phyloP scores from a whole-genome alignment of 2,113 vertebrate genomes.

The Sylvia atricapilla region DNA sequence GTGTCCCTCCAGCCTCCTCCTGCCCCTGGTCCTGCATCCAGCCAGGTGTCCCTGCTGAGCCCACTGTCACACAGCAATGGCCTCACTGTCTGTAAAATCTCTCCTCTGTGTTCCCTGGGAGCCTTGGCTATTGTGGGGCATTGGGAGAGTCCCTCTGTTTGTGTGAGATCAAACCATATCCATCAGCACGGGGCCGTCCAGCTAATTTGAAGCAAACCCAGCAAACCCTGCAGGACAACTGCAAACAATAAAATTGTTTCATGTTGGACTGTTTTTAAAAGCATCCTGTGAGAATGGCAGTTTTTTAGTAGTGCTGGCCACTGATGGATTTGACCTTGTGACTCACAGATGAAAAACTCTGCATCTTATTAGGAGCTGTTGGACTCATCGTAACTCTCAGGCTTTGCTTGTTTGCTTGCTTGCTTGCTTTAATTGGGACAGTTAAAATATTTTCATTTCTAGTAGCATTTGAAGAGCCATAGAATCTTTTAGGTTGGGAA shows the following conservation, averaged over 20 bases:
- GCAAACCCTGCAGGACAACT: background rate
- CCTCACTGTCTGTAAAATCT: background rate
- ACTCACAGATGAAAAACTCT: background rate
- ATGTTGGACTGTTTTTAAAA: background rate
- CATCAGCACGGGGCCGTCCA: background rate
- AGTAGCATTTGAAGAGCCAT: background rate
- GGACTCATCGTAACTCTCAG: background rate
- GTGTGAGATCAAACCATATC: background rate
- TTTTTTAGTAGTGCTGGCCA: background rate
- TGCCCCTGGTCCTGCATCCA: fast-evolving
- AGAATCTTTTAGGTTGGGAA: background rate
- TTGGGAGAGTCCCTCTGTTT: background rate
- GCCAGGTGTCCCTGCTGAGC: background rate
- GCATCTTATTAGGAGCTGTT: background rate
- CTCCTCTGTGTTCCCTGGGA: background rate
- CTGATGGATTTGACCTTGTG: background rate
- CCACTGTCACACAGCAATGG: background rate
- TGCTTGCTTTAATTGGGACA: background rate
- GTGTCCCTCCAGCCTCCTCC: background rate
- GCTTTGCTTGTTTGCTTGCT: background rate
- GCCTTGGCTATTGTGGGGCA: background rate
- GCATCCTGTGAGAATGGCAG: background rate
- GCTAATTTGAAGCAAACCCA: background rate
- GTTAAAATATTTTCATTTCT: background rate
- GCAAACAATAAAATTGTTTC: background rate